Conservation (phyloP, 2,797 vertebrate species). For the Pterois miles region DNA sequence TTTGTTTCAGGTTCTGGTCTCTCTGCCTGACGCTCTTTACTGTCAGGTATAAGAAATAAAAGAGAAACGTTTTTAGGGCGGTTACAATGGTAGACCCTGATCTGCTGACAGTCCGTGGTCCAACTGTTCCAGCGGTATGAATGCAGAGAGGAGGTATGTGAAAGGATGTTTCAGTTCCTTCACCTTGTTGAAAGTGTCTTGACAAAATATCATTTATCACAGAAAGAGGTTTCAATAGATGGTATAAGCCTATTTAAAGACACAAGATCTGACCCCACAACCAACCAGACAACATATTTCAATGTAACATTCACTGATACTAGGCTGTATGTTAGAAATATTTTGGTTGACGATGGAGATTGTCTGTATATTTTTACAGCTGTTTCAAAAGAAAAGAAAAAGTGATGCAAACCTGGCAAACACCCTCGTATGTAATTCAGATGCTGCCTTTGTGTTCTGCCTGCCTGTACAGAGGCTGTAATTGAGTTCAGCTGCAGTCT, state of each 20-base stretch:
- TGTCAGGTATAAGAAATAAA: not conserved
- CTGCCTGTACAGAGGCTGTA: conserved; percentile 34
- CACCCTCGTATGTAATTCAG: conserved; percentile 20
- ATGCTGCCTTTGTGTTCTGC: conserved; percentile 23
- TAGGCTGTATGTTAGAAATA: not conserved
- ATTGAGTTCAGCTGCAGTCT: conserved; percentile 60
- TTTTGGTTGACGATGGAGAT: not conserved
- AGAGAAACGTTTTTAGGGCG: not conserved
- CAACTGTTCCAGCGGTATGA: not conserved
- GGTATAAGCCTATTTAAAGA: not conserved
- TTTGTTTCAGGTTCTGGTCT: not conserved
- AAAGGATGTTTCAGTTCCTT: not conserved
- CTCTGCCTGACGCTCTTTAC: not conserved
- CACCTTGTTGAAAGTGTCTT: not conserved
- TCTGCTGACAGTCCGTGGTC: not conserved
- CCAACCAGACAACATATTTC: not conserved
- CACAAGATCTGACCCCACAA: not conserved
- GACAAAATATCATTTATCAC: not conserved
- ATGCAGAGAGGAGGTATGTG: not conserved
- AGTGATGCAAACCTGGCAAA: not conserved
- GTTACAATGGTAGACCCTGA: not conserved
- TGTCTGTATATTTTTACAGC: not conserved
- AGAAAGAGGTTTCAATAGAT: not conserved
- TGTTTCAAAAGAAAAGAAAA: not conserved
- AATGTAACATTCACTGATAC: not conserved